phyloP scores from a whole-genome alignment of 1,140 invertebrate genomes.

The Monomorium pharaonis region DNA sequence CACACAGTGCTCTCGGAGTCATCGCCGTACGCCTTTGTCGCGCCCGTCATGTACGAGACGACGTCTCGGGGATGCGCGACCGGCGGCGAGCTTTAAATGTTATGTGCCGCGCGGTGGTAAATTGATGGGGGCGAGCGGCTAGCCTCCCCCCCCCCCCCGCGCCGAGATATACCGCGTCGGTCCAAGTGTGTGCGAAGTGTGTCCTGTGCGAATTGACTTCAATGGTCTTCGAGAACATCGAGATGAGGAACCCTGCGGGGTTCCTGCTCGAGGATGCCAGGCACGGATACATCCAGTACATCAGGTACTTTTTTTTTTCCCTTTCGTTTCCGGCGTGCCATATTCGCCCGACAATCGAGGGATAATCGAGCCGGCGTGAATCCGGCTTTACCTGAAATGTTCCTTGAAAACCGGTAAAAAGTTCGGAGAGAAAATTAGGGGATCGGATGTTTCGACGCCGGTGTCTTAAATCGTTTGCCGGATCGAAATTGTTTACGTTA shows the following conservation, averaged over 20 bases:
- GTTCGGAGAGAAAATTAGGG: neutral
- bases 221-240: slow-evolving; percentile 84
- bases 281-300: slow-evolving; percentile 84
- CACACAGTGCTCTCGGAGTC: neutral
- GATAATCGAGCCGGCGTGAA: neutral
- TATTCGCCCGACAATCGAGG: no score
- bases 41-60: no score
- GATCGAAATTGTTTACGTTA: neutral
- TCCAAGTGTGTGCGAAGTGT: neutral
- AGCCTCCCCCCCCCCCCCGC: no score
- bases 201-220: slow-evolving; percentile 62
- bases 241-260: slow-evolving; percentile 83
- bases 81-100: neutral
- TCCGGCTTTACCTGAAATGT: neutral
- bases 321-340: neutral
- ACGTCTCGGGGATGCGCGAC: slow-evolving; percentile 6
- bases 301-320: slow-evolving; percentile 74
- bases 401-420: neutral
- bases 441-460: neutral
- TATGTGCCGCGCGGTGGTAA: slow-evolving; percentile 7
- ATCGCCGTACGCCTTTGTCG: neutral
- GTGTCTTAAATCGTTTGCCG: neutral
- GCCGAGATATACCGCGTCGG: neutral
- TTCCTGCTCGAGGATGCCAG: slow-evolving; percentile 84
- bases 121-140: slow-evolving; percentile 28